These are phyloP conservation scores for Conops quadrifasciatus DNA, from an alignment of 2,888 invertebrate genomes.

Conservation along the genomic window DNA sequence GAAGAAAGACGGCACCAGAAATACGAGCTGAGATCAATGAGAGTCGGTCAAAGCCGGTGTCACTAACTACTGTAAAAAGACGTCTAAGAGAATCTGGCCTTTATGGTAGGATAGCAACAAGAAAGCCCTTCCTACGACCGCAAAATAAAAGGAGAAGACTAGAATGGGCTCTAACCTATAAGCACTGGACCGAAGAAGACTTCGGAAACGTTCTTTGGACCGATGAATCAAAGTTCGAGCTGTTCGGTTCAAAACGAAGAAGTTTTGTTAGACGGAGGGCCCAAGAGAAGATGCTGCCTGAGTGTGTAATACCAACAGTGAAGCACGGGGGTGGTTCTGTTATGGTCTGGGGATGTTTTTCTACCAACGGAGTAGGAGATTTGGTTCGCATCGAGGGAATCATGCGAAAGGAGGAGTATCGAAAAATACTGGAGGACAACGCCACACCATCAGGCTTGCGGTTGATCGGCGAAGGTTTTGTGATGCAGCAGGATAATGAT, in stretches of 20 bases:
- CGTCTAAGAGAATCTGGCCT: too few relatives aligned
- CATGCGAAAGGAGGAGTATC: constrained; percentile 3
- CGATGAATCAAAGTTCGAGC: constrained; percentile 1
- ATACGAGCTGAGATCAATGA: background rate
- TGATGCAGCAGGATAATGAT: constrained; percentile 5
- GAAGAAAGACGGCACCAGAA: background rate
- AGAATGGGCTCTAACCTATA: background rate
- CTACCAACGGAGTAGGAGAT: background rate
- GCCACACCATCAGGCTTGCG: background rate
- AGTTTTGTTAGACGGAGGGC: background rate
- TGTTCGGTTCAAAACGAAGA: background rate
- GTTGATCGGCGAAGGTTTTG: background rate
- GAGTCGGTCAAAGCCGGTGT: constrained; percentile 1
- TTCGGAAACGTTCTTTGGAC: constrained; percentile 1
- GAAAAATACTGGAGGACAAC: background rate
- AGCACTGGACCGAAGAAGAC: background rate
- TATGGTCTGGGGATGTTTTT: background rate
- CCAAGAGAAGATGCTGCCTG: background rate
- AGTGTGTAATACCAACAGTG: background rate
- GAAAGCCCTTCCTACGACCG: background rate
- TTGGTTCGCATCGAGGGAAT: constrained; percentile 5
- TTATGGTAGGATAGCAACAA: too few relatives aligned
- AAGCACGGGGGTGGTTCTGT: background rate
- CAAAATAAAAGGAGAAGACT: background rate
- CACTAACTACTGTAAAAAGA: background rate